Base-by-base conservation (phyloP, 92 coral and sea anemone species). In the Porites rus region DNA sequence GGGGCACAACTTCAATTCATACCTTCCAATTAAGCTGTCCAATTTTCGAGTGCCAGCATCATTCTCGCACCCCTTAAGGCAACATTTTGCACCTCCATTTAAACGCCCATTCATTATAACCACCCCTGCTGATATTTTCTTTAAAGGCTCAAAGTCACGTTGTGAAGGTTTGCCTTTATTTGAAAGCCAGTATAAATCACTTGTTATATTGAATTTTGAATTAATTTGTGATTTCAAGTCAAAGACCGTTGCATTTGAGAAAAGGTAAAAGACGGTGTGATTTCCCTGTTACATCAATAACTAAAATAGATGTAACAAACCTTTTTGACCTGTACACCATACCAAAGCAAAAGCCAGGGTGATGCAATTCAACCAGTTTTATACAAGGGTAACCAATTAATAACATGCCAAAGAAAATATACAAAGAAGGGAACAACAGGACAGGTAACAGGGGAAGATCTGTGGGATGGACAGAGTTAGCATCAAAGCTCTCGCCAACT, bases 111-210 rank as follows among this genome's bases (percentile, higher is more conserved):
- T 69, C 78, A 82, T 82, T 3, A 74, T 8, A 5, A 82, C 88
- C 65, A 76, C 12, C 12, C 84, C 63, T 56, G 88, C 31, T 28
- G 31, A 50, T 53, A 88, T 72, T 52, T 24, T 63, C 2, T 76
- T 25, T 61, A 89, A 61, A 6, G 73, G 67, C 18, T 62, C 20
- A 61, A 14, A 58, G 1, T 89, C 74, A 66, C 10, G 59, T 51
- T 28, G 31, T 28, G 83, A 72, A n/a, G 88, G 88, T 59, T 89
- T 89, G 24, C 88, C 84, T 83, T 67, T 25, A 25, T 80, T 67
- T 53, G 92, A 89, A 31, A 76, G 62, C 84, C 88, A 83, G 28
- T 89, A 82, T 7, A 28, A 21, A 72, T 72, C 43, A 53, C 74
- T 61, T 16, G 64, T 12, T 21, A 64, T 13, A 14, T 69, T 28